These are phyloP conservation scores for Dasyprocta punctata DNA, from an alignment of 2,113 vertebrate species.

Conservation along the genomic window DNA sequence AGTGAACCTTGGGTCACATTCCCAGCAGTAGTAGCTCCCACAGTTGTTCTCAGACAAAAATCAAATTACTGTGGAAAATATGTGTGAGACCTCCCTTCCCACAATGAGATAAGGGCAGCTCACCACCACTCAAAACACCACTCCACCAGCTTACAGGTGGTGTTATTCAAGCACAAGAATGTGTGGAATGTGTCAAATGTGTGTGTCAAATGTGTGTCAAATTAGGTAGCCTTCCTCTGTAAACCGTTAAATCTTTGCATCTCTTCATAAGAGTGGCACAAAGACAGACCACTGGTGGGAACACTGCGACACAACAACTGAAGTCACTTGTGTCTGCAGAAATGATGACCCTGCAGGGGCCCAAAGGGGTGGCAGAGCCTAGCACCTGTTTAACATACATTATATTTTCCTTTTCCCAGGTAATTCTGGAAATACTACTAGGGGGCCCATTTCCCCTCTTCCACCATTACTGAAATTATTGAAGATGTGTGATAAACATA, in stretches of 20 bases:
- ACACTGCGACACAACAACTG: background rate
- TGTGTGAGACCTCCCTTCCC: constrained; percentile 11
- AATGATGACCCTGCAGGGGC: background rate
- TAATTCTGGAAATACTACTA: background rate
- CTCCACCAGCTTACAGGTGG: constrained; percentile 53
- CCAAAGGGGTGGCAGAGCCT: background rate
- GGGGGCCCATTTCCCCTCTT: background rate
- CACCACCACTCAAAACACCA: background rate
- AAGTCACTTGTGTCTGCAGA: background rate
- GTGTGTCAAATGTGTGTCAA: constrained; percentile 72
- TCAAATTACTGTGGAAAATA: constrained; percentile 63
- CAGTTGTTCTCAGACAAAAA: constrained; percentile 69
- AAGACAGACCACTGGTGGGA: background rate
- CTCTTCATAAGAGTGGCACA: background rate
- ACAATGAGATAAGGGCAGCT: background rate
- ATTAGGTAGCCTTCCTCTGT: constrained; percentile 53
- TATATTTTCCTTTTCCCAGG: background rate
- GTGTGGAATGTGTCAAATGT: constrained; percentile 67
- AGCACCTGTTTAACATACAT: background rate
- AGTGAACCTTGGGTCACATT: constrained; percentile 27
- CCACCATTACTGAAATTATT: constrained; percentile 43
- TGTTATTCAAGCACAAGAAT: constrained; percentile 52
- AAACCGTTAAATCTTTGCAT: constrained; percentile 61
- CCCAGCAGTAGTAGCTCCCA: constrained; percentile 46
- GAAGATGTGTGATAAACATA: background rate